Percentiles rank a stretch among this genome's conserved stretches.
phyloP scores from a whole-genome alignment of 2,113 vertebrate genomes.

The Chelonoidis abingdonii region DNA sequence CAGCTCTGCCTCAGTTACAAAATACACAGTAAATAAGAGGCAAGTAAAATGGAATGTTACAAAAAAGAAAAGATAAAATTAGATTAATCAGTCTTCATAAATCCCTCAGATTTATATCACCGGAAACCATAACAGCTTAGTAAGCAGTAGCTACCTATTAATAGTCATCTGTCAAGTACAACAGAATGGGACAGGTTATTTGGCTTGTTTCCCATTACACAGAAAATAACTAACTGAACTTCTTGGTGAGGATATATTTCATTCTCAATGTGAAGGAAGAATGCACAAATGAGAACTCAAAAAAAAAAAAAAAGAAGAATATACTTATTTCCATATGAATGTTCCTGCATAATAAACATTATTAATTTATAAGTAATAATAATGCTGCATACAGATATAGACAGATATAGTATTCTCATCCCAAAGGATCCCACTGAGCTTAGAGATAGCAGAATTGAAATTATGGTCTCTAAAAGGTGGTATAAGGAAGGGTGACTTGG shows the following conservation, averaged over 20 bases:
- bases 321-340: slow-evolving; percentile 56
- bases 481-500: background rate
- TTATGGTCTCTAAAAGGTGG: background rate
- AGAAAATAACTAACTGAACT: background rate
- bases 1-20: background rate
- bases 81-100: background rate
- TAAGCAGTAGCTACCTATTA: background rate
- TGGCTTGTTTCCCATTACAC: background rate
- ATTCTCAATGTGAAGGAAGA: slow-evolving; percentile 1
- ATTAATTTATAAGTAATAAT: slow-evolving; percentile 31
- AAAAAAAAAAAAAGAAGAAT: too few species aligned
- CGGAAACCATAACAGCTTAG: slow-evolving; percentile 15
- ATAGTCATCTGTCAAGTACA: background rate
- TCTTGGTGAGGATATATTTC: background rate
- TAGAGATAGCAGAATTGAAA: background rate
- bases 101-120: background rate
- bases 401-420: background rate
- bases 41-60: background rate
- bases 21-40: background rate
- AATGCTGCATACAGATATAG: background rate
- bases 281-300: slow-evolving; percentile 1
- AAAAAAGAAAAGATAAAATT: background rate
- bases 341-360: background rate
- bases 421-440: slow-evolving; percentile 46
- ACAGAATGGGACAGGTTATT: background rate